These are phyloP conservation scores for Dendrolimus kikuchii DNA, from an alignment of 1,140 invertebrate genomes.

Conservation along the genomic window DNA sequence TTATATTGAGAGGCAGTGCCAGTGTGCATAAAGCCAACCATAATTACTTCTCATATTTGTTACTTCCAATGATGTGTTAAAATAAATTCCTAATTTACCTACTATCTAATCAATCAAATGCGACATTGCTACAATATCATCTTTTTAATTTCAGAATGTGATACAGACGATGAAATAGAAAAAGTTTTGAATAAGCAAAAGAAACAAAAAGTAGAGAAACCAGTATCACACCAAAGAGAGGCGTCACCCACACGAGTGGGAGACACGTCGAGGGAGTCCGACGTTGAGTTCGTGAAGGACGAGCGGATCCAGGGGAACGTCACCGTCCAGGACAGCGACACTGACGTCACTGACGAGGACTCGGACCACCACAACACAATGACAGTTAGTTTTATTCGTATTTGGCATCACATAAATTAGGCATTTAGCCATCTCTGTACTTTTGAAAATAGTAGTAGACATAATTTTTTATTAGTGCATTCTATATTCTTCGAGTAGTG, in stretches of 20 bases:
- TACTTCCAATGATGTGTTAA: no score
- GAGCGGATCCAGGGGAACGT: constrained; percentile 20
- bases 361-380: background rate
- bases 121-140: no score
- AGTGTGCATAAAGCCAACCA: no score
- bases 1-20: no score
- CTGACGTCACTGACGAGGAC: constrained; percentile 4
- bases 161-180: constrained; percentile 74
- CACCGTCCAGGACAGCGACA: constrained; percentile 14
- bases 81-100: no score
- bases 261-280: constrained; percentile 2
- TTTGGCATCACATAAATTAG: no score
- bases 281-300: constrained; percentile 30
- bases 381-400: background rate
- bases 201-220: constrained; percentile 8
- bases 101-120: no score
- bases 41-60: no score
- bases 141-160: constrained; percentile 23
- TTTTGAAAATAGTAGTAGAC: no score
- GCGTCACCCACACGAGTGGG: constrained; percentile 1
- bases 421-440: no score
- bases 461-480: no score
- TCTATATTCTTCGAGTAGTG: no score
- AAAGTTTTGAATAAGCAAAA: constrained; percentile 44
- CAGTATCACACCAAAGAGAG: background rate